These are phyloP conservation scores for Philopedon plagiatum DNA, from an alignment of 2,888 invertebrate species.

Conservation along the genomic window DNA sequence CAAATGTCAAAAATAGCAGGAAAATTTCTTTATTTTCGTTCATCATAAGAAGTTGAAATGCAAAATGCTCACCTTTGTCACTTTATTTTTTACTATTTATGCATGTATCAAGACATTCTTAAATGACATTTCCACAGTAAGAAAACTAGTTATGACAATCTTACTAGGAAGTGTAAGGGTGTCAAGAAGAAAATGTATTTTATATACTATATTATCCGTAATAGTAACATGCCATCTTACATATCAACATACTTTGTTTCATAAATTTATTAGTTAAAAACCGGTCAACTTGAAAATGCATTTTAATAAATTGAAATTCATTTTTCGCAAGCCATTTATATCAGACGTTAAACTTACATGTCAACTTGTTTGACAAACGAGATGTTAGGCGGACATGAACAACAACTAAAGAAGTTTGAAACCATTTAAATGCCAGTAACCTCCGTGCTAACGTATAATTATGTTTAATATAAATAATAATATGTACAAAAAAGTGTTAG, in stretches of 20 bases:
- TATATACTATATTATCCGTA: background rate
- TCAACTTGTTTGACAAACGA: conserved; percentile 40
- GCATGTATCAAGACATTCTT: no score
- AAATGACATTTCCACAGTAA: background rate
- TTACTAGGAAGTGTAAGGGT: conserved; percentile 2
- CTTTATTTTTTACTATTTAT: no score
- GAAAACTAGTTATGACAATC: background rate
- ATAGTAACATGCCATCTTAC: background rate
- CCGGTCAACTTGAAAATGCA: conserved; percentile 10
- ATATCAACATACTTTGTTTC: background rate
- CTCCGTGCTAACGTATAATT: conserved; percentile 32
- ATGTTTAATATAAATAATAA: conserved; percentile 1
- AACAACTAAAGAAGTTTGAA: conserved; percentile 31
- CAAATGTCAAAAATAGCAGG: no score
- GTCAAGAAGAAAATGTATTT: background rate
- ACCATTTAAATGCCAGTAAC: conserved; percentile 43
- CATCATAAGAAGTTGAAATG: no score
- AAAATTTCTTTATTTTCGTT: no score
- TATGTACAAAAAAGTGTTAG: no score
- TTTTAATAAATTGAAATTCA: conserved; percentile 40
- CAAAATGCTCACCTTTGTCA: no score
- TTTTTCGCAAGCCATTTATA: conserved; percentile 14
- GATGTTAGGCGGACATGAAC: conserved; percentile 41
- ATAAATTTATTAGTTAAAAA: conserved; percentile 36
- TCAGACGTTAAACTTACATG: conserved; percentile 18